Conservation (phyloP, 1,140 invertebrate species). For the Pentalonia nigronervosa region DNA sequence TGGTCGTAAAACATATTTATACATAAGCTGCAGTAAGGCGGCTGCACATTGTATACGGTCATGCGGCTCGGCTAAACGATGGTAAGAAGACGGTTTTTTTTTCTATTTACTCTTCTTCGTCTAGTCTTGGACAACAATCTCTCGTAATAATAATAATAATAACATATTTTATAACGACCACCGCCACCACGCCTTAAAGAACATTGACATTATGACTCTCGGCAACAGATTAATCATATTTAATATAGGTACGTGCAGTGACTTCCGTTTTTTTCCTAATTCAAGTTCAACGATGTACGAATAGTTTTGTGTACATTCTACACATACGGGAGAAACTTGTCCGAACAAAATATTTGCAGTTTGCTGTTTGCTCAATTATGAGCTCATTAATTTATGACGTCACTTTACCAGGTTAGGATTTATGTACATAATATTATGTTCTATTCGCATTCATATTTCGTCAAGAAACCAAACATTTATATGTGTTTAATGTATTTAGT, state of each 20-base stretch:
- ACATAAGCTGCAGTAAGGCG: background rate
- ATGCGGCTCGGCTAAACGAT: background rate
- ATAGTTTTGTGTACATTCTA: background rate
- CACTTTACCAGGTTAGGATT: no score
- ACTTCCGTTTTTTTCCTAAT: background rate
- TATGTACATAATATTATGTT: no score
- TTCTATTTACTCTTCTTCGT: background rate
- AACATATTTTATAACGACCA: background rate
- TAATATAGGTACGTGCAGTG: background rate
- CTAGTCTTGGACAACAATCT: background rate
- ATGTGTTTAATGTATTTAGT: background rate
- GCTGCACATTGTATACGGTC: slow-evolving; percentile 16
- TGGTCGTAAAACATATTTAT: slow-evolving; percentile 31
- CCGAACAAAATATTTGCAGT: background rate
- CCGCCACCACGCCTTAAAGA: background rate
- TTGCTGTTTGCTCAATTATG: background rate
- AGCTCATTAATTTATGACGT: background rate
- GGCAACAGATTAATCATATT: background rate
- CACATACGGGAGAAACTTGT: background rate
- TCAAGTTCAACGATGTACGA: background rate
- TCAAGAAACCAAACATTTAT: background rate
- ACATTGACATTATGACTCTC: background rate
- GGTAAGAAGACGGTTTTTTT: background rate
- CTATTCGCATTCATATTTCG: background rate
- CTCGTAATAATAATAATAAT: background rate